A percentile compares a stretch with the other conserved stretches of the same genome.
phyloP scores from a whole-genome alignment of 2,113 vertebrate species.

The Oryzias javanicus region DNA sequence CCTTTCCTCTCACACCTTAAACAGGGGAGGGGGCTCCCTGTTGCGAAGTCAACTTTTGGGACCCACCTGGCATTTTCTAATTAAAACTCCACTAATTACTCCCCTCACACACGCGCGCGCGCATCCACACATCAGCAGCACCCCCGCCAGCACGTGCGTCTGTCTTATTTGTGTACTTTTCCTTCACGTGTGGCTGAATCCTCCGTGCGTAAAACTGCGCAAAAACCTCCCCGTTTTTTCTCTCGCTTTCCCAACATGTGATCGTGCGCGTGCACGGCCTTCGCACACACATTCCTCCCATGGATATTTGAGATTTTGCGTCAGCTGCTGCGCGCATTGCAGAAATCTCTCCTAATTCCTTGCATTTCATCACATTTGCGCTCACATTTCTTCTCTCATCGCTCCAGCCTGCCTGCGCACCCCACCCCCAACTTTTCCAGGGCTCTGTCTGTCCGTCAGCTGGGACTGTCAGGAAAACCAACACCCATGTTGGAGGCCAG shows the following conservation, averaged over 20 bases:
- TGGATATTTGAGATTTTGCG: conserved; percentile 35
- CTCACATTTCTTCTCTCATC: conserved; percentile 18
- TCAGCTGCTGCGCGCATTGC: conserved; percentile 55
- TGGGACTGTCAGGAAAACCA: conserved; percentile 67
- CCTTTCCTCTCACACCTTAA: conserved; percentile 3
- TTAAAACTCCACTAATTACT: too few relatives aligned
- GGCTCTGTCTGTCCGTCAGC: conserved; percentile 56
- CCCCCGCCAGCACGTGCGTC: too few relatives aligned
- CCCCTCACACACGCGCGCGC: too few relatives aligned
- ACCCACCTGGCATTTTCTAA: too few relatives aligned
- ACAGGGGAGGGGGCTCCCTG: neutral
- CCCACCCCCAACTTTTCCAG: conserved; percentile 32
- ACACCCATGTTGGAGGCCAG: conserved; percentile 53
- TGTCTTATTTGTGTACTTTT: too few relatives aligned
- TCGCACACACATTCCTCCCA: conserved; percentile 49
- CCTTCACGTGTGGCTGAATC: neutral
- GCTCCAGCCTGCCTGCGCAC: conserved; percentile 41
- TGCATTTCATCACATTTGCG: conserved; percentile 12
- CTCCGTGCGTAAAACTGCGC: conserved; percentile 11
- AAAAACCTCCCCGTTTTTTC: conserved; percentile 35
- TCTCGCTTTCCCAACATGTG: conserved; percentile 42
- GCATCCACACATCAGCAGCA: too few relatives aligned
- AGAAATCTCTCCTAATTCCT: conserved; percentile 35
- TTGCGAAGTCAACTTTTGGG: conserved; percentile 9
- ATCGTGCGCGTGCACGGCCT: conserved; percentile 1